phyloP scores from a whole-genome alignment of 2,797 vertebrate species.

The Microchirus variegatus region DNA sequence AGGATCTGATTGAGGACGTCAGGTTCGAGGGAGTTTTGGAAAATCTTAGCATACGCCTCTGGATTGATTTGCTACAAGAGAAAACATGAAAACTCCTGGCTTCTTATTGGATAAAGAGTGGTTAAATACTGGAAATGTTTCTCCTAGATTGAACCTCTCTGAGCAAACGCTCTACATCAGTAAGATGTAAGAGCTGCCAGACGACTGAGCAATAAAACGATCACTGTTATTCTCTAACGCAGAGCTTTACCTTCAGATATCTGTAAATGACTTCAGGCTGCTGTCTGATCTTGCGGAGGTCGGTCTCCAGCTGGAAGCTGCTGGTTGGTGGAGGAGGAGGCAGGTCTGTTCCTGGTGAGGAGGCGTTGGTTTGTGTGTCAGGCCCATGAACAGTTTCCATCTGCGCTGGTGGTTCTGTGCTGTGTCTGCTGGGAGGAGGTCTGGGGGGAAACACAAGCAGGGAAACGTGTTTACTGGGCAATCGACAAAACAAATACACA shows the following conservation, averaged over 20 bases:
- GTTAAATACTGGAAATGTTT: too few relatives aligned
- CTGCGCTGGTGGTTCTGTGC: background rate
- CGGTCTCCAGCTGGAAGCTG: slow-evolving; percentile 94
- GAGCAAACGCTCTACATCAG: too few relatives aligned
- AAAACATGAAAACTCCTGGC: slow-evolving; percentile 3
- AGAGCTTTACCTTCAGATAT: slow-evolving; percentile 88
- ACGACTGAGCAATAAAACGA: too few relatives aligned
- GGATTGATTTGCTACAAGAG: slow-evolving; percentile 90
- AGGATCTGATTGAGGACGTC: slow-evolving; percentile 91
- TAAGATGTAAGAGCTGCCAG: too few relatives aligned
- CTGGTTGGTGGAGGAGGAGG: slow-evolving; percentile 85
- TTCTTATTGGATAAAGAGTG: too few relatives aligned
- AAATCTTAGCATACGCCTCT: slow-evolving; percentile 83
- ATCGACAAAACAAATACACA: background rate
- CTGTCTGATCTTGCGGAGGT: slow-evolving; percentile 88
- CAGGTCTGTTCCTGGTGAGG: slow-evolving; percentile 22
- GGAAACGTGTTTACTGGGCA: background rate
- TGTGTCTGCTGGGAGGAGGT: slow-evolving; percentile 1
- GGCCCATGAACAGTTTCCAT: background rate
- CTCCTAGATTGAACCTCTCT: too few relatives aligned
- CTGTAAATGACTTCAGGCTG: slow-evolving; percentile 84
- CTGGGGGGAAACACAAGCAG: slow-evolving; percentile 12
- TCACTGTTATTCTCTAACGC: background rate
- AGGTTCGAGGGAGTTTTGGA: slow-evolving; percentile 93
- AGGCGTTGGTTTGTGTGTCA: background rate